Evolutionary conservation across 2,888 invertebrate genomes (phyloP).

Genomic region (Julus scanicus): DNA sequence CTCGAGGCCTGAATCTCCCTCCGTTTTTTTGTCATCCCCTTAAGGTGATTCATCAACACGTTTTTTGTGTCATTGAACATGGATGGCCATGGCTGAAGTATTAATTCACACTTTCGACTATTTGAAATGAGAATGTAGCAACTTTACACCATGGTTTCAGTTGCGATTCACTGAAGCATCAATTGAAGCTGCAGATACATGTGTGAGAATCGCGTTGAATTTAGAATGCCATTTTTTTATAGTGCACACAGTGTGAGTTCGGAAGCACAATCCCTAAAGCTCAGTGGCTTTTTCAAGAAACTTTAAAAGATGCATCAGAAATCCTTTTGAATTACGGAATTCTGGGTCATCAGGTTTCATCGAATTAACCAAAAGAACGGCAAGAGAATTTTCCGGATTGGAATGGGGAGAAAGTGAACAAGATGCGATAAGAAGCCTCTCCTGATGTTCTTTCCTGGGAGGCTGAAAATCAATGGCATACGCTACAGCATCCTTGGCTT

Average conservation of each 20-base stretch:
- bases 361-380: neutral
- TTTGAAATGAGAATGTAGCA: neutral
- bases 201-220: no score
- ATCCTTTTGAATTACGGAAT: neutral
- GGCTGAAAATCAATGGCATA: neutral
- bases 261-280: neutral
- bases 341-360: neutral
- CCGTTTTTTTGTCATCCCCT: neutral
- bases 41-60: neutral
- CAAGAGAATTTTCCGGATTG: neutral
- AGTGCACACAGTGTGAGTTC: neutral
- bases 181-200: no score
- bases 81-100: neutral
- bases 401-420: slow-evolving; percentile 13
- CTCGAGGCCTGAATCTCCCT: neutral
- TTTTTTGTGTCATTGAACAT: slow-evolving; percentile 15
- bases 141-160: neutral
- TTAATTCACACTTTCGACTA: neutral
- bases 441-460: neutral
- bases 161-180: no score
- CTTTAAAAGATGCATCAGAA: no score
- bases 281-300: no score
- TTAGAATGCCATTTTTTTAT: neutral
- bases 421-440: slow-evolving; percentile 9
- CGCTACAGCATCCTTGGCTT: neutral